phyloP scores from a whole-genome alignment of 1,140 invertebrate species.

The Zaprionus nigranus region DNA sequence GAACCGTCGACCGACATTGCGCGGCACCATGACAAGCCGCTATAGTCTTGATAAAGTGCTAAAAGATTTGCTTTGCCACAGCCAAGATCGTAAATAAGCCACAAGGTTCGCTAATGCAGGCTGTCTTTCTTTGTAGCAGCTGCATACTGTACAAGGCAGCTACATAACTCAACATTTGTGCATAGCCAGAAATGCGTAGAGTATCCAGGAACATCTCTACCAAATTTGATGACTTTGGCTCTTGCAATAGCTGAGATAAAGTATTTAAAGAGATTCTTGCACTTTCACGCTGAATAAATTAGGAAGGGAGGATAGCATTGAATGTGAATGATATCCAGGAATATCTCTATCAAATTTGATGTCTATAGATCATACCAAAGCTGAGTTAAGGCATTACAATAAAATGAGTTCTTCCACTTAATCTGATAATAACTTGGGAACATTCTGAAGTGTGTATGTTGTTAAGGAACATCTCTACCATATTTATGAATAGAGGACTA shows the following conservation, averaged over 20 bases:
- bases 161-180: not conserved
- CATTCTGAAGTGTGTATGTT: not conserved
- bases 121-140: not conserved
- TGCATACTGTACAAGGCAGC: not conserved
- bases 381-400: not conserved
- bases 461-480: not conserved
- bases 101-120: conserved; percentile 10
- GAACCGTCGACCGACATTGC: not conserved
- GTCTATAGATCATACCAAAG: not conserved
- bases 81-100: conserved; percentile 33
- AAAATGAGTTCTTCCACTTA: no score
- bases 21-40: not conserved
- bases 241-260: not conserved
- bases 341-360: no score
- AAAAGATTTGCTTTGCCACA: conserved; percentile 24
- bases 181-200: not conserved
- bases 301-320: no score
- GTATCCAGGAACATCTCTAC: not conserved
- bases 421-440: not conserved
- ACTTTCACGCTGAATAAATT: no score
- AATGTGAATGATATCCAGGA: no score
- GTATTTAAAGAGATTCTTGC: not conserved
- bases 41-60: conserved; percentile 30
- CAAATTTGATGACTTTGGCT: not conserved
- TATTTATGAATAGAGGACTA: not conserved